Evolutionary conservation across 2,113 vertebrate genomes (phyloP).

Genomic region (human (Homo sapiens)): GRCh38 chr4:179702501-179703000

Average conservation of each 20-base stretch:
- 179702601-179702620: neutral
- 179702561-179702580: neutral
- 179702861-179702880: neutral
- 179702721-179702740: neutral
- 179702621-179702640: neutral
- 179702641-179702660: neutral
- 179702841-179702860: neutral
- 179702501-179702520: neutral
- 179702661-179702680: neutral
- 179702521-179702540: neutral
- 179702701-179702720: neutral
- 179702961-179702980: neutral
- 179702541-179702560: neutral
- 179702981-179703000: neutral
- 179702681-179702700: neutral
- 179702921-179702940: neutral
- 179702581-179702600: neutral
- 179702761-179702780: neutral
- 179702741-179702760: neutral
- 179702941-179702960: neutral
- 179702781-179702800: too few relatives aligned
- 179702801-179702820: neutral
- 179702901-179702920: neutral
- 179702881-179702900: neutral
- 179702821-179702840: neutral